Evolutionary conservation across 2,888 invertebrate species (phyloP), one percentile per base, ranked within the genome.

Genomic region (Oegoconia quadripuncta): DNA sequence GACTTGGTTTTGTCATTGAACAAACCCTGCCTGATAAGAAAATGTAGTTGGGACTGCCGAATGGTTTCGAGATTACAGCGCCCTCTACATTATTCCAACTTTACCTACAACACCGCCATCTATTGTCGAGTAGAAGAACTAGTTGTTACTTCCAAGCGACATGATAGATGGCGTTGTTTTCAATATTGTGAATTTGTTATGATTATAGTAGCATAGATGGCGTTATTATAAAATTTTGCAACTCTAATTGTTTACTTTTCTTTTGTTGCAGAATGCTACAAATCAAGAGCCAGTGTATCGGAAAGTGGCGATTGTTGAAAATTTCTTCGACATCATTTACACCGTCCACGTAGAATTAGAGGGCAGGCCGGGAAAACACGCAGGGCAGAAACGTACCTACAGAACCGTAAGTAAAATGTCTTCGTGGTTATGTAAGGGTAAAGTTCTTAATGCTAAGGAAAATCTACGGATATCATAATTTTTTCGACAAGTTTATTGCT

Each of bases 331-430:
- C 73, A 98, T 98, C 50, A 98, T 98, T 67, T 97, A 97, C 84
- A 95, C 94, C 34, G 96, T 98, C 11, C 98, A 98, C 74, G 97
- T 98, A 37, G 97, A 97, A 69, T 90, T 96, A 62, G 97, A 97
- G 74, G 97, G 97, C 35, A 90, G 96, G 53, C 93, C 93, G 35
- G 97, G 97, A 39, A 96, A 97, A 78, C 98, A 98, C 72, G 97
- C 97, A n/a, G 98, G 98, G 26, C 98, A 98, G 75, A 98, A 98
- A 74, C 90, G 97, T 52, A 98, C 98, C 0, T 98, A 98, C 84
- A 91, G 97, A 89, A 97, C 97, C 73, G 98, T 98, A 88, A 92
- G 93, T 88, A 40, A 2, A 11, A 29, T 16, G 17, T 12, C 7
- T 27, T 27, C n/a, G n/a, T n/a, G n/a, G n/a, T n/a, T n/a, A n/a